These are phyloP conservation scores for Cyclina sinensis DNA, from an alignment of 1,140 invertebrate genomes.

Conservation along the genomic window DNA sequence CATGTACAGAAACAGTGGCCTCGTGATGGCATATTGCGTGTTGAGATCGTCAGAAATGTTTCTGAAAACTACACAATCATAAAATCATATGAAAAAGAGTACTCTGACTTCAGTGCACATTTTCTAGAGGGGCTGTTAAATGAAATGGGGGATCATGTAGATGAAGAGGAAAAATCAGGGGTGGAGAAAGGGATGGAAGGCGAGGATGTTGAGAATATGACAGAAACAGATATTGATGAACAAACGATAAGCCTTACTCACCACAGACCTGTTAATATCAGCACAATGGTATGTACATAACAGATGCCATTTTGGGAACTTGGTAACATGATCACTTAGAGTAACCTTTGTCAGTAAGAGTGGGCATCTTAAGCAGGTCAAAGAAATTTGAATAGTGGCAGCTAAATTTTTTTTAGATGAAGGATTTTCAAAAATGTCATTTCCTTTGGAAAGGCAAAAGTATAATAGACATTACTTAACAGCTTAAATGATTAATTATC, in stretches of 20 bases:
- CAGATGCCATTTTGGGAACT: too few relatives aligned
- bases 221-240: not conserved
- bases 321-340: too few relatives aligned
- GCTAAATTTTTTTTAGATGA: too few relatives aligned
- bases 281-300: conserved; percentile 26
- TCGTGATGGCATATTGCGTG: conserved; percentile 96
- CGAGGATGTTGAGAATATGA: conserved; percentile 1
- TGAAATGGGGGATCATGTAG: not conserved
- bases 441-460: too few relatives aligned
- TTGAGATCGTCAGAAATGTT: conserved; percentile 96
- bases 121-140: conserved; percentile 69
- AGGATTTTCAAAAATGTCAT: too few relatives aligned
- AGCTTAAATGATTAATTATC: too few relatives aligned
- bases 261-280: not conserved
- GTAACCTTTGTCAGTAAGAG: too few relatives aligned
- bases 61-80: conserved; percentile 85
- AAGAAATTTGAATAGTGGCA: too few relatives aligned
- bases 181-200: conserved; percentile 27
- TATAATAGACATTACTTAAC: too few relatives aligned
- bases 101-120: conserved; percentile 77
- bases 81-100: conserved; percentile 86
- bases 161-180: not conserved
- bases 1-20: conserved; percentile 97
- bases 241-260: not conserved
- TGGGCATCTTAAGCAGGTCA: too few relatives aligned